Conservation (phyloP, 2,797 vertebrate species). For the Bufotes viridis region DNA sequence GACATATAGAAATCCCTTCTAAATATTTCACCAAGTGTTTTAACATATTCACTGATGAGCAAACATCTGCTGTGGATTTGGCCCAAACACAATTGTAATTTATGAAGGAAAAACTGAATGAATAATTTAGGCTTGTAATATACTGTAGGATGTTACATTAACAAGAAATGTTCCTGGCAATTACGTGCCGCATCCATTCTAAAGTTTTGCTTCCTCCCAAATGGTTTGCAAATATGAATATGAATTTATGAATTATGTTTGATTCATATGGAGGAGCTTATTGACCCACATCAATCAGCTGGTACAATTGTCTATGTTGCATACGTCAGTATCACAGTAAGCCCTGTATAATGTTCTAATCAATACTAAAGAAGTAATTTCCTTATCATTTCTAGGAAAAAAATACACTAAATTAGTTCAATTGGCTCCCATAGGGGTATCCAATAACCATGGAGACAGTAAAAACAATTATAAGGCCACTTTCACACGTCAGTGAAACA, state of each 20-base stretch:
- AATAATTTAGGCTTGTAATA: slow-evolving; percentile 48
- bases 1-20: slow-evolving; percentile 55
- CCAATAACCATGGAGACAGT: background rate
- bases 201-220: slow-evolving; percentile 39
- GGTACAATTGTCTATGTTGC: background rate
- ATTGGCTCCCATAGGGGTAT: background rate
- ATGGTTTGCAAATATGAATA: slow-evolving; percentile 34
- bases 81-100: slow-evolving; percentile 50
- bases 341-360: background rate
- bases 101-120: slow-evolving; percentile 56
- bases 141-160: slow-evolving; percentile 42
- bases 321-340: background rate
- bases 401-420: background rate
- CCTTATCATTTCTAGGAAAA: background rate
- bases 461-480: background rate
- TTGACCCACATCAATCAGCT: slow-evolving; percentile 15
- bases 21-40: slow-evolving; percentile 59
- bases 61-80: slow-evolving; percentile 58
- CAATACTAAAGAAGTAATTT: background rate
- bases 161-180: slow-evolving; percentile 39
- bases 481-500: no score
- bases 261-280: background rate
- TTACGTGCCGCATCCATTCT: slow-evolving; percentile 23
- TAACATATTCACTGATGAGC: slow-evolving; percentile 52
- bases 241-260: slow-evolving; percentile 19